Percentiles rank a stretch among this genome's conserved stretches.
These are phyloP conservation scores for Hydroisotoma schaefferi DNA, from an alignment of 2,888 invertebrate genomes.

Conservation along the genomic window DNA sequence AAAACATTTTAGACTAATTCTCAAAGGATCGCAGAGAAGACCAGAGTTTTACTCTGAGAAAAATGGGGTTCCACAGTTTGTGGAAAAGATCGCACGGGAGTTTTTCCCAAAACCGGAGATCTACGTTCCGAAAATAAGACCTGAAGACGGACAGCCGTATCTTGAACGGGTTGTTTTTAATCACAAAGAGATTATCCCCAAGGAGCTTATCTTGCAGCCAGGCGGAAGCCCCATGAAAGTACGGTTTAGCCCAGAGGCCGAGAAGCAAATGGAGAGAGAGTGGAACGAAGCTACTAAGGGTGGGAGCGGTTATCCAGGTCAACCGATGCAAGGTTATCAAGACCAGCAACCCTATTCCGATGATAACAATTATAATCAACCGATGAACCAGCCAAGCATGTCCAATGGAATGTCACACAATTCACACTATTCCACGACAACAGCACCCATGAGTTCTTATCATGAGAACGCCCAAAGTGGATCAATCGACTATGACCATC, in stretches of 20 bases:
- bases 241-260: conserved; percentile 22
- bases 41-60: conserved; percentile 17
- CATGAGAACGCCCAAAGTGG: too few relatives aligned
- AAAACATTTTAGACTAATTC: conserved; percentile 22
- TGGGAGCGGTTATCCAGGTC: too few relatives aligned
- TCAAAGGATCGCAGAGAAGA: conserved; percentile 14
- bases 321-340: not conserved
- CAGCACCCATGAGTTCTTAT: too few relatives aligned
- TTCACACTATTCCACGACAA: too few relatives aligned
- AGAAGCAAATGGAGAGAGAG: conserved; percentile 24
- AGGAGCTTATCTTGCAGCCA: conserved; percentile 22
- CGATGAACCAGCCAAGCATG: too few relatives aligned
- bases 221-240: conserved; percentile 25
- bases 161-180: conserved; percentile 23
- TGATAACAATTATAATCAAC: too few relatives aligned
- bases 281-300: not conserved
- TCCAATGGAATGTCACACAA: too few relatives aligned
- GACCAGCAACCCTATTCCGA: not conserved
- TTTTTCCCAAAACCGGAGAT: conserved; percentile 29
- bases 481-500: too few relatives aligned
- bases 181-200: conserved; percentile 35
- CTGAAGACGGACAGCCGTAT: conserved; percentile 5
- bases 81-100: conserved; percentile 23
- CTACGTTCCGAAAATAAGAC: conserved; percentile 23
- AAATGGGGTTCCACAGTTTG: conserved; percentile 26